Evolutionary conservation across 1,140 invertebrate species (phyloP), one percentile per base, ranked within the genome.

Genomic region (Brachionus rotundiformis): DNA sequence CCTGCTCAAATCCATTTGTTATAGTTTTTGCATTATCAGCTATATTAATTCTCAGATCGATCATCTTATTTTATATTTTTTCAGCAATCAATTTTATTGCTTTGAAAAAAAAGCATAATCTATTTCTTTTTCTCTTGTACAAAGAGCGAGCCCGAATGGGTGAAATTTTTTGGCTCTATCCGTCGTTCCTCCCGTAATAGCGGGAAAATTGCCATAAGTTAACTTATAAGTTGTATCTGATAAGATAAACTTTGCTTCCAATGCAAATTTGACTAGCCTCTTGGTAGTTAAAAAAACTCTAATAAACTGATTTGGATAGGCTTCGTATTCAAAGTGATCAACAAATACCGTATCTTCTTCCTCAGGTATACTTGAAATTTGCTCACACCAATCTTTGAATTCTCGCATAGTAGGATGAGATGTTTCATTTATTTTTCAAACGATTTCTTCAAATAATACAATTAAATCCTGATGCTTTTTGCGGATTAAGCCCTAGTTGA

Each of bases 331-430:
- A 61, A 23, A 61, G 19, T 61, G 54, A 23, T 23, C 54, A 61
- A 61, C 54, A 61, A 61, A 61, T 23, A 61, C 54, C 7, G 19
- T 23, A 25, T 61, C 54, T 8, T 61, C 54, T 8, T 61, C 54
- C 25, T 23, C 54, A 16, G 54, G 54, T 23, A 61, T 61, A 23
- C n/a, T 25, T 25, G 54, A 23, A 10, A 23, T 61, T 8, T 16
- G n/a, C 7, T 61, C 54, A 61, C 54, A 63, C 61, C 61, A 71
- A 19, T 71, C 65, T 71, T 71, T 71, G 13, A 71, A 39, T n/a
- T 71, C n/a, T 39, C 65, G 13, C 65, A 71, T 71, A 16, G 65
- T 71, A 16, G 65, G 65, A 16, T 71, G 31, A 16, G 31, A 36
- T 36, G 65, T 23, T 39, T 71, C n/a, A n/a, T n/a, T 71, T 71